Base-by-base conservation (phyloP, 2,888 invertebrate species). In the Sphaerophoria taeniata region DNA sequence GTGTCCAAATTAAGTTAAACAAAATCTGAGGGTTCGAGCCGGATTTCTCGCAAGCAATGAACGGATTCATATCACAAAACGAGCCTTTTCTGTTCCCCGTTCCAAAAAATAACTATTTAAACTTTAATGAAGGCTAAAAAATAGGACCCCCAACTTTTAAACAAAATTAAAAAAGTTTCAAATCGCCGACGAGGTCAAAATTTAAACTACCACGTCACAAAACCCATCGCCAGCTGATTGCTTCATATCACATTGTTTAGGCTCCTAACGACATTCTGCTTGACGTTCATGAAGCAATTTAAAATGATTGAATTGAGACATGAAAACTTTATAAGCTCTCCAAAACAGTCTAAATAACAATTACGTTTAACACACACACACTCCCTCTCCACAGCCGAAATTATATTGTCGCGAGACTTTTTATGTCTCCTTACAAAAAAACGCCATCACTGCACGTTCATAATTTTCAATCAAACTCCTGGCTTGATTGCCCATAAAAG, bases 401-500 rank as follows among this genome's bases (percentile, higher is more conserved):
- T 43, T n/a, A 34, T n/a, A 36, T 49, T 49, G 49, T 65, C 65
- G 65, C 65, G 39, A 53, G 16, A 49, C n/a, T 63, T 63, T 24
- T 74, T 45, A 60, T 75, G 70, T 39, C 65, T 36, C 39, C 12
- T 4, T 12, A 51, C 51, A 73, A 63, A 69, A 60, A 24, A 60
- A 43, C 76, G 69, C 71, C 75, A 71, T 80, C 43, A 43, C 12
- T 51, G 51, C 76, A 73, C 76, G 69, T 53, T 75, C 72, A 76
- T 85, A 76, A 85, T 85, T 81, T 85, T 85, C 80, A 85, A 76
- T 85, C 80, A 77, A 80, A 77, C 76, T 76, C 73, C 70, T 31
- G 63, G 73, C 73, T 76, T 85, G 80, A 85, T 85, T 76, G 85
- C 85, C 80, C 85, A 85, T 85, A 85, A 85, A 81, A 85, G 80